Evolutionary conservation across 2,113 vertebrate species (phyloP).

Genomic region (Catharus minimus): DNA sequence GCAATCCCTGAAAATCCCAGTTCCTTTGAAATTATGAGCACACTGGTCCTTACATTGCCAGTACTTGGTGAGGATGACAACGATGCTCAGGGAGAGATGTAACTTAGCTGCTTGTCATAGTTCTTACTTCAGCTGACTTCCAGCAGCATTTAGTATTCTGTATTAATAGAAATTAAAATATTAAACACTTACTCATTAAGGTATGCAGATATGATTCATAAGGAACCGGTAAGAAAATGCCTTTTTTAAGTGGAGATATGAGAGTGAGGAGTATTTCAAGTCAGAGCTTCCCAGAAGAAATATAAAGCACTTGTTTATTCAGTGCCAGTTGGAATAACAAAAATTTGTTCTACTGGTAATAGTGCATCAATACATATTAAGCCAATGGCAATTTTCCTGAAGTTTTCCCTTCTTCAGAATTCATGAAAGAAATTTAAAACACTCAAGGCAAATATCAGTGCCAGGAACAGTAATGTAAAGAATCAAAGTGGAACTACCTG

Average conservation of each 20-base stretch:
- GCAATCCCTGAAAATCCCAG: slow-evolving; percentile 24
- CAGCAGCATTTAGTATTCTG: slow-evolving; percentile 31
- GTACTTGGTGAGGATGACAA: background rate
- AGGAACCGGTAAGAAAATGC: background rate
- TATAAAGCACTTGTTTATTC: slow-evolving; percentile 36
- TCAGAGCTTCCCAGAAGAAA: slow-evolving; percentile 4
- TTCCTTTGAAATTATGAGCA: slow-evolving; percentile 41
- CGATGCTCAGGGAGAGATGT: background rate
- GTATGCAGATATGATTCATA: slow-evolving; percentile 27
- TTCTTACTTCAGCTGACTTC: slow-evolving; percentile 25
- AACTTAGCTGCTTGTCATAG: background rate
- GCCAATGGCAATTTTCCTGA: slow-evolving; percentile 28
- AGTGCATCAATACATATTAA: slow-evolving; percentile 20
- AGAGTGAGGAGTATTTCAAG: background rate
- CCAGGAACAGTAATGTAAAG: slow-evolving; percentile 61
- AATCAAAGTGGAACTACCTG: slow-evolving; percentile 64
- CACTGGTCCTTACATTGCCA: background rate
- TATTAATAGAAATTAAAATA: slow-evolving; percentile 62
- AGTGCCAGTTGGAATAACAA: background rate
- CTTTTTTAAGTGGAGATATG: slow-evolving; percentile 17
- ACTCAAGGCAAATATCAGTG: slow-evolving; percentile 55
- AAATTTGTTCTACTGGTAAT: background rate
- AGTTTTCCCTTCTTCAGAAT: slow-evolving; percentile 25
- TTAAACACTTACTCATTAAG: slow-evolving; percentile 56
- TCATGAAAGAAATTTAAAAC: slow-evolving; percentile 62